Evolutionary conservation across 2,888 invertebrate genomes (phyloP).

Genomic region (Heteromurus nitidus): DNA sequence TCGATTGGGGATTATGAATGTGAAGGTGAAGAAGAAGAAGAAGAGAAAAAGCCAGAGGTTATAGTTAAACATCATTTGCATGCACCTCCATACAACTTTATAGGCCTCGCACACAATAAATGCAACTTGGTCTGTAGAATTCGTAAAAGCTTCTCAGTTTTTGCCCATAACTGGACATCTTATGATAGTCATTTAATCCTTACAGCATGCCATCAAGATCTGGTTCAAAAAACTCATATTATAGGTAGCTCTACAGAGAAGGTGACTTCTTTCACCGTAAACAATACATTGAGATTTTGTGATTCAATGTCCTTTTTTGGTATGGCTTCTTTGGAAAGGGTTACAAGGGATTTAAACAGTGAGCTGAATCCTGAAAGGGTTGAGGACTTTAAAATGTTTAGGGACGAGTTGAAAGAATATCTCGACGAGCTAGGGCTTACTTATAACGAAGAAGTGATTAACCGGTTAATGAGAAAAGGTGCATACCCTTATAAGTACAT

Average conservation of each 20-base stretch:
- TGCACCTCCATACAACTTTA: neutral
- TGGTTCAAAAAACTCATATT: neutral
- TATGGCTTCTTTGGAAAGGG: neutral
- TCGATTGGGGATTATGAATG: too few relatives aligned
- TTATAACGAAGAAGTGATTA: neutral
- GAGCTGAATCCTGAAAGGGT: slow-evolving; percentile 24
- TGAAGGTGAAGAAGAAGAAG: neutral
- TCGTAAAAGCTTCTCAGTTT: neutral
- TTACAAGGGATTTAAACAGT: slow-evolving; percentile 27
- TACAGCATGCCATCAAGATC: neutral
- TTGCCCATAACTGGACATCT: slow-evolving; percentile 31
- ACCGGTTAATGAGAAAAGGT: slow-evolving; percentile 48
- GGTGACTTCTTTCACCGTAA: slow-evolving; percentile 1
- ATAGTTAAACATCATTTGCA: slow-evolving; percentile 46
- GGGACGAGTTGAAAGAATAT: neutral
- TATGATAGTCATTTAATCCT: slow-evolving; percentile 42
- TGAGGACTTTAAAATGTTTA: neutral
- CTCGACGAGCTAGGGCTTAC: too few relatives aligned
- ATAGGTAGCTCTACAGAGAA: slow-evolving; percentile 20
- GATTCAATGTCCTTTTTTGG: slow-evolving; percentile 57
- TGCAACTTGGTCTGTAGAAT: slow-evolving; percentile 27
- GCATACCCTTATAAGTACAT: slow-evolving; percentile 67
- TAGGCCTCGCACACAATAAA: slow-evolving; percentile 24
- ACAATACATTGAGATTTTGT: slow-evolving; percentile 41
- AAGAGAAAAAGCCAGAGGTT: neutral